A percentile compares a stretch with the other conserved stretches of the same genome.
These are phyloP conservation scores for Herpailurus yagouaroundi DNA, from an alignment of 2,113 vertebrate species.

Conservation along the genomic window DNA sequence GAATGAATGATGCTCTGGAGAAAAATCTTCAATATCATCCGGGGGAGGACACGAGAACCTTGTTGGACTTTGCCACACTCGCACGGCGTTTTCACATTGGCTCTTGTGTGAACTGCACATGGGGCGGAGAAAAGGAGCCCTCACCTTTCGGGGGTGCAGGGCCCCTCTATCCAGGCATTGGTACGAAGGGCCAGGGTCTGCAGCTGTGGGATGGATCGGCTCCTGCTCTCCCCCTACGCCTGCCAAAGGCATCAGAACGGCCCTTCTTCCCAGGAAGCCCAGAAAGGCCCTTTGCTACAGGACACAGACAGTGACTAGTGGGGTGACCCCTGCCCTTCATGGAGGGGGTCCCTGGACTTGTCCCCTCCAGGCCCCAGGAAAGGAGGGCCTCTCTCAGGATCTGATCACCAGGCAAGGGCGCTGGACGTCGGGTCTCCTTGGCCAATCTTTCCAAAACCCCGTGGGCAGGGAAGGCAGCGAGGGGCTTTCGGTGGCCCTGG, in stretches of 20 bases:
- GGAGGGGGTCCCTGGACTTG: not conserved
- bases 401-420: not conserved
- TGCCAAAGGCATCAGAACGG: not conserved
- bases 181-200: rapidly evolving
- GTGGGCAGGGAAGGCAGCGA: not conserved
- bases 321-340: not conserved
- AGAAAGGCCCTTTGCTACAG: rapidly evolving
- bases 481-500: slow-evolving; percentile 74
- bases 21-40: not conserved
- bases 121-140: not conserved
- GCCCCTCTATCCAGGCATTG: not conserved
- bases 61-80: not conserved
- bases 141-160: rapidly evolving
- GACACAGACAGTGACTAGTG: rapidly evolving
- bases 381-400: not conserved
- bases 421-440: slow-evolving; percentile 63
- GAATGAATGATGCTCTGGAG: not conserved
- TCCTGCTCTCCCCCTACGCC: not conserved
- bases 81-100: rapidly evolving
- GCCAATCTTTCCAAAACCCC: slow-evolving; percentile 73
- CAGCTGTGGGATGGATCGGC: not conserved
- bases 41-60: not conserved
- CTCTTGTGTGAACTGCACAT: not conserved
- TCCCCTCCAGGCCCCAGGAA: not conserved
- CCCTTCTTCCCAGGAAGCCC: not conserved